Evolutionary conservation across 2,113 vertebrate genomes (phyloP).

Genomic region (Nycticorax nycticorax): DNA sequence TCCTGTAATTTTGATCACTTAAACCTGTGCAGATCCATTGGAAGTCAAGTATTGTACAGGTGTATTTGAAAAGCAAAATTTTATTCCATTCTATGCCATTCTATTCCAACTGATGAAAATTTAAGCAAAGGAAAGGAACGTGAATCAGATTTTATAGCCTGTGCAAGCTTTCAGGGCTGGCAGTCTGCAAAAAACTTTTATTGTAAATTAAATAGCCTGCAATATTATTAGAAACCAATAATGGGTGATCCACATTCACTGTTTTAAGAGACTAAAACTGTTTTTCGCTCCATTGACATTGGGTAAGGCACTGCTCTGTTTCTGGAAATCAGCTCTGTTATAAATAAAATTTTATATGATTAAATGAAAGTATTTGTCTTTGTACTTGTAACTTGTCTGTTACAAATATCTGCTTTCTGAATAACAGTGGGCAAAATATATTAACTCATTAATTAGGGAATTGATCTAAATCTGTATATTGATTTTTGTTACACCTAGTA

Average conservation of each 20-base stretch:
- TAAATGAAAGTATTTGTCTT: neutral
- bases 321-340: neutral
- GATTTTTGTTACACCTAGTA: neutral
- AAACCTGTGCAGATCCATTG: neutral
- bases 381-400: neutral
- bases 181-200: neutral
- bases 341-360: neutral
- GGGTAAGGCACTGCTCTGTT: neutral
- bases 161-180: neutral
- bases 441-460: neutral
- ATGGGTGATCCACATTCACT: neutral
- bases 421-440: neutral
- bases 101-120: neutral
- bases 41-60: neutral
- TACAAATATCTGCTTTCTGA: neutral
- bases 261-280: neutral
- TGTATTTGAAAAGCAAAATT: neutral
- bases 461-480: neutral
- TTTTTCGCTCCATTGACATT: fast-evolving
- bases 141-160: neutral
- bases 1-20: neutral
- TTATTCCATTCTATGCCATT: neutral
- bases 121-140: neutral
- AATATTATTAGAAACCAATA: neutral
- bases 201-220: neutral